Percentiles rank a stretch among this genome's conserved stretches.
These are phyloP conservation scores for Crossocerus cetratus DNA, from an alignment of 2,888 invertebrate genomes.

Conservation along the genomic window DNA sequence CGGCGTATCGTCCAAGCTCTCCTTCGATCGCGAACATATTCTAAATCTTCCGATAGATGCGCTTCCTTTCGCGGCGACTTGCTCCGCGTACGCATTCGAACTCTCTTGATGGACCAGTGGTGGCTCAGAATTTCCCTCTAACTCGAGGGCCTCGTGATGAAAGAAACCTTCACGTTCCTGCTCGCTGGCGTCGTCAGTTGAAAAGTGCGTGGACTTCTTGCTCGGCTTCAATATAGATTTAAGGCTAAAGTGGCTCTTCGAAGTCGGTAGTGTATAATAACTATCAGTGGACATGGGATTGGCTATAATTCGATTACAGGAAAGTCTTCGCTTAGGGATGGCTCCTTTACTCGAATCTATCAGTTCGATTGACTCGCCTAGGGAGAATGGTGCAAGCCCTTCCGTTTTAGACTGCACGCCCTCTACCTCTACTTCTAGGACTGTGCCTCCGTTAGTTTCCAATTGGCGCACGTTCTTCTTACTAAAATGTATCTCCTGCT, in stretches of 20 bases:
- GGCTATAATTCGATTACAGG: constrained; percentile 59
- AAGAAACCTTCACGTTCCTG: constrained; percentile 55
- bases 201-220: constrained; percentile 69
- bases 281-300: constrained; percentile 64
- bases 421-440: too few species aligned
- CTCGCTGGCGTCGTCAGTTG: constrained; percentile 63
- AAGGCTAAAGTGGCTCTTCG: constrained; percentile 71
- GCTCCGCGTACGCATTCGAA: not conserved
- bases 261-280: constrained; percentile 51
- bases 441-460: not conserved
- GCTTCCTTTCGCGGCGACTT: not conserved
- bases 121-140: not conserved
- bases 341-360: constrained; percentile 53
- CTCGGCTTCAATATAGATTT: constrained; percentile 74
- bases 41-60: not conserved
- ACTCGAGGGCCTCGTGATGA: constrained; percentile 13
- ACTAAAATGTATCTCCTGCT: constrained; percentile 51
- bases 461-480: constrained; percentile 13
- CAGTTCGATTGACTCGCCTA: constrained; percentile 31
- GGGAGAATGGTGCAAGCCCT: constrained; percentile 19
- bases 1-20: constrained; percentile 42
- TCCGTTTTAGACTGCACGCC: too few species aligned
- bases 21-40: constrained; percentile 34
- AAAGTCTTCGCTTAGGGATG: constrained; percentile 62
- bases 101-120: constrained; percentile 37